Base-by-base conservation (phyloP, 2,888 invertebrate species). In the Patella ulyssiponensis region DNA sequence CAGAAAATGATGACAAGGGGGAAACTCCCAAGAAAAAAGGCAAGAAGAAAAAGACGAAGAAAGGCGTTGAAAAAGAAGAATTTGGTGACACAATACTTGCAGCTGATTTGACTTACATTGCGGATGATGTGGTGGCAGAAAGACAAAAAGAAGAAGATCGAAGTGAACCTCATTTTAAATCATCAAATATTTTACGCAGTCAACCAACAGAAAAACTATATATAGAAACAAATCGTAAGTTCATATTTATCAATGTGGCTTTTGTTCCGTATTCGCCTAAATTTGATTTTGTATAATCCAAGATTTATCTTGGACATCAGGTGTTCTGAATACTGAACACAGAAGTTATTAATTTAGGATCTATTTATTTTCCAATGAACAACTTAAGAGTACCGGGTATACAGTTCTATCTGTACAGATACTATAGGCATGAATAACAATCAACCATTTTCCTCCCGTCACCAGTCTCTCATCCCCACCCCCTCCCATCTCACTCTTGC, bases 201-300 rank as follows among this genome's bases (percentile, higher is more conserved):
- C 88, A 88, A 74, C 87, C 88, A n/a, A 82, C 86, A 33, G 87
- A 86, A 56, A 88, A 88, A 76, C 83, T 89, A 64, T 89, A 86
- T 76, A 86, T 89, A 69, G 89, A 89, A 82, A 89, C 87, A 12
- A 86, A 85, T 75, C 80, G 88, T 88, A 78, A 82, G 86, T 85
- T 27, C 27, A 51, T 20, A n/a, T 17, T 74, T 3, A 20, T 33
- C 7, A 3, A 11, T 15, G n/a, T 53, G 51, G 15, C 54, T 33
- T 69, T 70, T 52, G 12, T 11, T 20, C 12, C 12, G 15, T 44
- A 53, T n/a, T 15, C n/a, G 7, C 44, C 27, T 11, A n/a, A 17
- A 4, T 52, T 27, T 53, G 17, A n/a, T 71, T 17, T 44, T 52
- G n/a, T 2, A 9, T 44, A 44, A 44, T 44, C 9, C 9, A 44